phyloP scores from a whole-genome alignment of 2,113 vertebrate genomes.

The Mesitornis unicolor region DNA sequence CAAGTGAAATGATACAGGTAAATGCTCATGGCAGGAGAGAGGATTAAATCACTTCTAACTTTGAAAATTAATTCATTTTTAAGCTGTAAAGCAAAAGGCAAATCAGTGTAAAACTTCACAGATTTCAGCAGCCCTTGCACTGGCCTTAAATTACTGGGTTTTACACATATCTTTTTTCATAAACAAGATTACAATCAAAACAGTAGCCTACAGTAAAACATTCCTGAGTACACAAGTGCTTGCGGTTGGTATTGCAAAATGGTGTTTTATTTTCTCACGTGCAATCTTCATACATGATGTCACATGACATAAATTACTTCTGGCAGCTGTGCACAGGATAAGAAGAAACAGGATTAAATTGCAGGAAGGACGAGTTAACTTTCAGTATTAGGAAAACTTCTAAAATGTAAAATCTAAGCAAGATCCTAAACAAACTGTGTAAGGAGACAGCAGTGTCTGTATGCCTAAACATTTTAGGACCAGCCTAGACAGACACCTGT shows the following conservation, averaged over 20 bases:
- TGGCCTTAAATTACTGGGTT: background rate
- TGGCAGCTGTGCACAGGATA: background rate
- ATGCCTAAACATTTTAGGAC: background rate
- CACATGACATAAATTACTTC: background rate
- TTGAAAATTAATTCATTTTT: constrained; percentile 4
- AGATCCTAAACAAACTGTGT: background rate
- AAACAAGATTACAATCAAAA: background rate
- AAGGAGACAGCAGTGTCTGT: background rate
- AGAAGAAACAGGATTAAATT: background rate
- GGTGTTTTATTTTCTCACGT: fast-evolving
- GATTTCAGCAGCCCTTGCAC: background rate
- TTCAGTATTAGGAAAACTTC: background rate
- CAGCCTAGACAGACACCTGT: background rate
- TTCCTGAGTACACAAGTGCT: background rate
- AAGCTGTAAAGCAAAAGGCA: background rate
- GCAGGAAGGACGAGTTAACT: background rate
- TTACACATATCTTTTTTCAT: background rate
- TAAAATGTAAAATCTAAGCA: background rate
- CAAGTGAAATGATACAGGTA: background rate
- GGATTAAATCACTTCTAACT: background rate
- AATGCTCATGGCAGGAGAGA: background rate
- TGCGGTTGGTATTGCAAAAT: background rate
- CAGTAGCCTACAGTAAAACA: background rate
- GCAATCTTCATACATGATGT: background rate
- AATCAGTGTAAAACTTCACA: background rate